Base-by-base conservation (phyloP, 2,113 vertebrate species). In the Sylvietta virens region DNA sequence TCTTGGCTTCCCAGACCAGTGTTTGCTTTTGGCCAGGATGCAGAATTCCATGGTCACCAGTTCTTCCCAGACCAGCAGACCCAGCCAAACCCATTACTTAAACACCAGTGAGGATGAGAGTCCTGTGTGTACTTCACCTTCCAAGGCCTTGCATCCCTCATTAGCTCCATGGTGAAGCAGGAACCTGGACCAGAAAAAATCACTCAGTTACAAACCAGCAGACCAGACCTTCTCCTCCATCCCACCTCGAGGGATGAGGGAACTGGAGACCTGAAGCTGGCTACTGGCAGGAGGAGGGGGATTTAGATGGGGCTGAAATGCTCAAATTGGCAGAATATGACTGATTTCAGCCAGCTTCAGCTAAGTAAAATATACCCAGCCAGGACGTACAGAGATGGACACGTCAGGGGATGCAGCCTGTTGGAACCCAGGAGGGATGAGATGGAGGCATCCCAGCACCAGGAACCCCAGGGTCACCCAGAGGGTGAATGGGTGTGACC, bases 361-460 rank as follows among this genome's bases (percentile, higher is more conserved):
- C 40, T 79, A 37, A 26, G 48, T 21, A 48, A 76, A 90, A 70
- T 37, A 23, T 2, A 48, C 35, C 16, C 12, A 81, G 27, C 2
- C 37, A 87, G 51, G 16, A 27, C 0, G 0, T 11, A 42, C 0
- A 2, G 57, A 54, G 44, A 57, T 2, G 2, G n/a, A 57, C 30
- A 24, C 37, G 23, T 86, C 78, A 45, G 42, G 13, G 50, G n/a
- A 40, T 35, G 35, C 45, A 50, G 39, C 9, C 35, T 42, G 64
- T 6, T 78, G 65, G 64, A 60, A 77, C 17, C 3, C 21, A 50
- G 23, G 7, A 91, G 62, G 66, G 35, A 64, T 24, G 45, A 69
- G 76, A 20, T 37, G 56, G 39, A 2, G 4, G 7, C 33, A 69
- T n/a, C 15, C 10, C 37, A 73, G 39, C 21, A 57, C 9, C 53